These are phyloP conservation scores for Drosophila bipectinata DNA, from an alignment of 1,140 invertebrate species.

Conservation along the genomic window DNA sequence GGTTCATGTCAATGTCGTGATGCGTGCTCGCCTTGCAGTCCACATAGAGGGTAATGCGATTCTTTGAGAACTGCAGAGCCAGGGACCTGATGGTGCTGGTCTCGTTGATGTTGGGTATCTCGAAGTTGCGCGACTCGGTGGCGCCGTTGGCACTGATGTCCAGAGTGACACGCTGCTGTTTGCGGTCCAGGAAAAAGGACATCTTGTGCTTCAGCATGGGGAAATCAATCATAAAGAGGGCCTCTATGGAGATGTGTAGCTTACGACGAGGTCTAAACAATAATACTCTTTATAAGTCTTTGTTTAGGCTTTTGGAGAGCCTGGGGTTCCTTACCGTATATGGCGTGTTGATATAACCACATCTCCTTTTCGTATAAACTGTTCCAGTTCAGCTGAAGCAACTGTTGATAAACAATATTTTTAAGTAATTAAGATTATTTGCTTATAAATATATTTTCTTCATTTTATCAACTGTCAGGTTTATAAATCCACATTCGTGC, in stretches of 20 bases:
- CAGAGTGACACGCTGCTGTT: slow-evolving; percentile 86
- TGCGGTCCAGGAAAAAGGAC: slow-evolving; percentile 87
- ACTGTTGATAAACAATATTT: slow-evolving; percentile 79
- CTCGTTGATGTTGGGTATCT: slow-evolving; percentile 82
- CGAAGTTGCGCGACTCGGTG: slow-evolving; percentile 78
- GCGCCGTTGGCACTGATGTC: slow-evolving; percentile 81
- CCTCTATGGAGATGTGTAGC: slow-evolving; percentile 85
- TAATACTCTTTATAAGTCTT: background rate
- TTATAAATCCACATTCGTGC: slow-evolving; percentile 1
- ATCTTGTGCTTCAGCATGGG: slow-evolving; percentile 87
- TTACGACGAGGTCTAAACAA: slow-evolving; percentile 84
- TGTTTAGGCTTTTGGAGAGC: too few relatives aligned
- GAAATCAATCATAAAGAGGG: slow-evolving; percentile 88
- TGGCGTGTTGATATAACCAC: slow-evolving; percentile 87
- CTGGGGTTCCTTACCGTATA: slow-evolving; percentile 82
- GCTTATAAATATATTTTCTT: background rate
- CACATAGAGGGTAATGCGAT: slow-evolving; percentile 74
- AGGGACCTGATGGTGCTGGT: slow-evolving; percentile 81
- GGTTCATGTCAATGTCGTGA: slow-evolving; percentile 78
- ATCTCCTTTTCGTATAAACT: slow-evolving; percentile 85
- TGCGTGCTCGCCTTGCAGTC: slow-evolving; percentile 81
- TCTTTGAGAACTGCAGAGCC: slow-evolving; percentile 77
- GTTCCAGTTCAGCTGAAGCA: slow-evolving; percentile 85
- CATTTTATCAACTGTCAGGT: background rate
- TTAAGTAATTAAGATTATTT: background rate